Evolutionary conservation across 2,113 vertebrate genomes (phyloP).

Genomic region (Microtus pennsylvanicus): DNA sequence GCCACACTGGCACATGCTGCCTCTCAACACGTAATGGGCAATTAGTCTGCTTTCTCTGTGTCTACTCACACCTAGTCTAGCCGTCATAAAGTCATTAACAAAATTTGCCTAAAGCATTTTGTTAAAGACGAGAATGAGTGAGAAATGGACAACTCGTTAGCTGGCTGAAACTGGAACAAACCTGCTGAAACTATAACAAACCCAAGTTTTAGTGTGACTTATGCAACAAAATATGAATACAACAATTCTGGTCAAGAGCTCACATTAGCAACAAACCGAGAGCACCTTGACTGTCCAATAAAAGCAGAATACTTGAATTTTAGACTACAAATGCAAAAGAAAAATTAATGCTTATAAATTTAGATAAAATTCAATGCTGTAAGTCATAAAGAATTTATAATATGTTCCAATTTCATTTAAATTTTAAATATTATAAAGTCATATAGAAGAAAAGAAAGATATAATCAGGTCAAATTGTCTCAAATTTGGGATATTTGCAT

Average conservation of each 20-base stretch:
- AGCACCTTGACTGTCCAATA: slow-evolving; percentile 1
- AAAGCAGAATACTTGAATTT: slow-evolving; percentile 18
- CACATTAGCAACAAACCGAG: slow-evolving; percentile 31
- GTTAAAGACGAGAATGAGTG: not conserved
- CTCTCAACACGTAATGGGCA: not conserved
- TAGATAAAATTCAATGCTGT: slow-evolving; percentile 25
- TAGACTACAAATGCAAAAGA: not conserved
- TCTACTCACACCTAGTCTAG: not conserved
- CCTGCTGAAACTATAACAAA: not conserved
- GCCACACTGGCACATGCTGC: not conserved
- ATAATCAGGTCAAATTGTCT: not conserved
- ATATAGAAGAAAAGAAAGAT: slow-evolving; percentile 27
- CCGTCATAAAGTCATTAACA: not conserved
- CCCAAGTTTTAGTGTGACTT: not conserved
- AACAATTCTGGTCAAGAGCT: not conserved
- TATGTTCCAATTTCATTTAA: not conserved
- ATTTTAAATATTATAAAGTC: slow-evolving; percentile 44
- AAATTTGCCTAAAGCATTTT: not conserved
- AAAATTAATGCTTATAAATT: not conserved
- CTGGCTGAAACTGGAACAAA: not conserved
- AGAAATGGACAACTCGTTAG: not conserved
- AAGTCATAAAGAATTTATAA: not conserved
- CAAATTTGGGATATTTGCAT: not conserved
- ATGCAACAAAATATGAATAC: not conserved
- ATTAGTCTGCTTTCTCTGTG: not conserved